phyloP scores from a whole-genome alignment of 2,797 vertebrate genomes.

The Pelobates cultripes region DNA sequence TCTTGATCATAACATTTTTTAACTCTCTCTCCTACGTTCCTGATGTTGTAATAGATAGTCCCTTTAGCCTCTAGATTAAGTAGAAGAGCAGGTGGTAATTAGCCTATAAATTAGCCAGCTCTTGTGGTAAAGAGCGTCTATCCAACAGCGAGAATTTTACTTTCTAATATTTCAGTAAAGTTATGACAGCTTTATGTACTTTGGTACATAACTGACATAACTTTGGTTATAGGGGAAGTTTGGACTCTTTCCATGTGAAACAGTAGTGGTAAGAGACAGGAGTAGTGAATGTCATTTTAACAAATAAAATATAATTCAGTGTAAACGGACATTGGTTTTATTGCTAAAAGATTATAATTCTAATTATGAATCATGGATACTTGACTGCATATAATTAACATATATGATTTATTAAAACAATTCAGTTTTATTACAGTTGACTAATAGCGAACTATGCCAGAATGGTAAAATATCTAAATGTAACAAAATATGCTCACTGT shows the following conservation, averaged over 20 bases:
- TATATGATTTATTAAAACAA: neutral
- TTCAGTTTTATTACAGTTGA: too few relatives aligned
- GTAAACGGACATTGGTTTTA: conserved; percentile 11
- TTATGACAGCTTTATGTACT: conserved; percentile 52
- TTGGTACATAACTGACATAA: conserved; percentile 52
- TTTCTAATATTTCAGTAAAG: conserved; percentile 32
- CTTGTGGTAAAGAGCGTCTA: conserved; percentile 41
- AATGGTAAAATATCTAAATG: too few relatives aligned
- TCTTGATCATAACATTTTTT: conserved; percentile 23
- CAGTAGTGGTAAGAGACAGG: conserved; percentile 38
- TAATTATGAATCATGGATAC: conserved; percentile 2
- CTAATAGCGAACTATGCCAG: too few relatives aligned
- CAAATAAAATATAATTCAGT: conserved; percentile 1
- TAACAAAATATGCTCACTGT: too few relatives aligned
- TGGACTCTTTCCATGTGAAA: conserved; percentile 51
- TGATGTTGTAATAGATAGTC: conserved; percentile 13
- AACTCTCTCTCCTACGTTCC: conserved; percentile 4
- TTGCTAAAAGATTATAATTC: conserved; percentile 18
- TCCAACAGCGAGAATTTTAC: conserved; percentile 30
- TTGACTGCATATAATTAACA: neutral
- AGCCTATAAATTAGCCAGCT: conserved; percentile 43
- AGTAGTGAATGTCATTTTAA: conserved; percentile 16
- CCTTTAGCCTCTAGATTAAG: conserved; percentile 11
- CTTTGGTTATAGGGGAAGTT: conserved; percentile 48
- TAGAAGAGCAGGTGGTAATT: conserved; percentile 42